A percentile compares a stretch with the other conserved stretches of the same genome.
phyloP scores from a whole-genome alignment of 2,113 vertebrate species.

The Pyrgilauda ruficollis region DNA sequence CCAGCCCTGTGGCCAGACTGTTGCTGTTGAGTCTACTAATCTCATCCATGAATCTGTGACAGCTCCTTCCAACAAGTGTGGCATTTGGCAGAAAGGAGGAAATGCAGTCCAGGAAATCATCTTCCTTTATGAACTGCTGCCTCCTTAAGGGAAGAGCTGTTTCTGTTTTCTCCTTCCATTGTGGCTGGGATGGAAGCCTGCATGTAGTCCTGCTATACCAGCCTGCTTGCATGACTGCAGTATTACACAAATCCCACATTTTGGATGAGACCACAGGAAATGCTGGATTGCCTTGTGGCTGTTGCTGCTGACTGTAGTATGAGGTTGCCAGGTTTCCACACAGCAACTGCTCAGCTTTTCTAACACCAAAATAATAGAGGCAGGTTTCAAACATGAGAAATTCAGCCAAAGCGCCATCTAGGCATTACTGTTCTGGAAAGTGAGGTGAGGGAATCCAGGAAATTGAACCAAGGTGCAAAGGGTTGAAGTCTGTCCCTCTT shows the following conservation, averaged over 20 bases:
- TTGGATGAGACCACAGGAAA: background rate
- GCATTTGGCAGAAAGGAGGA: background rate
- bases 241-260: background rate
- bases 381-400: background rate
- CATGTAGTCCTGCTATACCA: background rate
- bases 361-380: background rate
- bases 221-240: background rate
- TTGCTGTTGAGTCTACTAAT: background rate
- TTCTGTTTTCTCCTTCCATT: background rate
- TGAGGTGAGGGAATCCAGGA: background rate
- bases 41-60: background rate
- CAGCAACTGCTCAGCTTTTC: background rate
- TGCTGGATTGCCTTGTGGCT: background rate
- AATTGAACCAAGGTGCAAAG: background rate
- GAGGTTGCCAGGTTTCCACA: background rate
- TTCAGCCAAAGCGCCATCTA: background rate
- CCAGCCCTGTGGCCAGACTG: background rate
- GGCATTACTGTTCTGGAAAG: background rate
- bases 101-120: fast-evolving
- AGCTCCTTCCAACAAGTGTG: background rate
- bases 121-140: background rate
- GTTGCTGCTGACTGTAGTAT: background rate
- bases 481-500: background rate
- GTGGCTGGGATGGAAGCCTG: background rate
- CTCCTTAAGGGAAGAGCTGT: background rate